phyloP scores from a whole-genome alignment of 2,113 vertebrate genomes.

The Cyrtonyx montezumae region DNA sequence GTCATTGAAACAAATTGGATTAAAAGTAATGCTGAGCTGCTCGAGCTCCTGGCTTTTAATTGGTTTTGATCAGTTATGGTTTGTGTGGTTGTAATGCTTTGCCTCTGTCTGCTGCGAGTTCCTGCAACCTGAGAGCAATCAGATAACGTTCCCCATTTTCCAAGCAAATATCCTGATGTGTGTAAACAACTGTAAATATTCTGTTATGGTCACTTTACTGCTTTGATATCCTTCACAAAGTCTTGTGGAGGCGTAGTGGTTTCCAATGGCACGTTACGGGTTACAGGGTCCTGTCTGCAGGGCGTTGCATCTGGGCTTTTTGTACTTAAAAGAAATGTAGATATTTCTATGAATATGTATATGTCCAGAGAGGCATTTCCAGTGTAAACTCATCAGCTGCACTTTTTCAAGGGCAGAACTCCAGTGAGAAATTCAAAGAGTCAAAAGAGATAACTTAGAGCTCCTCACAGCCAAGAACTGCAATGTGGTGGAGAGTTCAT shows the following conservation, averaged over 20 bases:
- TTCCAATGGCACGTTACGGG: fast-evolving
- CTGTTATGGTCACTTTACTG: neutral
- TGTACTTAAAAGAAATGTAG: neutral
- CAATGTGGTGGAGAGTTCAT: neutral
- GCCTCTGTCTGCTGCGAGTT: neutral
- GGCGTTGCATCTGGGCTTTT: fast-evolving
- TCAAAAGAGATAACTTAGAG: neutral
- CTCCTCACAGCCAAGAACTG: neutral
- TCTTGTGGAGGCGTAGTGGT: neutral
- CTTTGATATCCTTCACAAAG: neutral
- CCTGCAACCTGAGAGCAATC: neutral
- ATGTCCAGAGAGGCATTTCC: slow-evolving; percentile 35
- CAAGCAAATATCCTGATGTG: neutral
- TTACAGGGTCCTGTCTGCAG: neutral
- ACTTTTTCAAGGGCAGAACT: slow-evolving; percentile 21
- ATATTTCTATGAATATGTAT: neutral
- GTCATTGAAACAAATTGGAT: slow-evolving; percentile 50
- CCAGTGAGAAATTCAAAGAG: neutral
- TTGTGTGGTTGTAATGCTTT: neutral
- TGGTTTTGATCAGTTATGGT: slow-evolving; percentile 8
- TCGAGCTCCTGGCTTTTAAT: neutral
- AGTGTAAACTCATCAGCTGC: neutral
- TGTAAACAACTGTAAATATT: neutral
- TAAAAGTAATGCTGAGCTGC: slow-evolving; percentile 11
- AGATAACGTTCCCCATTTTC: neutral